These are phyloP conservation scores for Baccha elongata DNA, from an alignment of 2,888 invertebrate species.

Conservation along the genomic window DNA sequence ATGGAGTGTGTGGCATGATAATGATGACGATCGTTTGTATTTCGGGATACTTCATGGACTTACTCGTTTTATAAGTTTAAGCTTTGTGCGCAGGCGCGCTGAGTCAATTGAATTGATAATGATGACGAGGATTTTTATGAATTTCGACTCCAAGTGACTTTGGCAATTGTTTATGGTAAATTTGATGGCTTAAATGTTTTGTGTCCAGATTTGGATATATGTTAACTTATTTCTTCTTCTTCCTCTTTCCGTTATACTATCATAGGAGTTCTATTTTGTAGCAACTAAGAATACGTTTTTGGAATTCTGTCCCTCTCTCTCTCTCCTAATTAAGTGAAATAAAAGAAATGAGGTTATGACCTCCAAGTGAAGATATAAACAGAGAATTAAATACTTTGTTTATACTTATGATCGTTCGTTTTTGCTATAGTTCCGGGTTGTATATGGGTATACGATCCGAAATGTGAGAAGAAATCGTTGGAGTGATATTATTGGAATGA, in stretches of 20 bases:
- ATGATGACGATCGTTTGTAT: constrained; percentile 71
- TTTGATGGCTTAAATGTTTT: constrained; percentile 72
- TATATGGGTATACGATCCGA: constrained; percentile 4
- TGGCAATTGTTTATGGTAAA: constrained; percentile 73
- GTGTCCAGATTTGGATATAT: constrained; percentile 62
- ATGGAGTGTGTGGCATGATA: constrained; percentile 73
- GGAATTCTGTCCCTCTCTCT: constrained; percentile 20
- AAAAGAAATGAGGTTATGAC: constrained; percentile 68
- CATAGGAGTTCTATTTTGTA: background rate
- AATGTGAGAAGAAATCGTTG: background rate
- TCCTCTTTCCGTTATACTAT: background rate
- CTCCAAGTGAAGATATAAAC: constrained; percentile 34
- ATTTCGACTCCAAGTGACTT: constrained; percentile 68
- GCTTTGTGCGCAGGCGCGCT: background rate
- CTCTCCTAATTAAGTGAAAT: constrained; percentile 67
- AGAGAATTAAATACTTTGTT: constrained; percentile 41
- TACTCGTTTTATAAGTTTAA: constrained; percentile 26
- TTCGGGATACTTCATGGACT: constrained; percentile 47
- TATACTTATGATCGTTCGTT: background rate
- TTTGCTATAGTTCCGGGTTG: constrained; percentile 57
- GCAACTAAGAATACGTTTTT: constrained; percentile 22
- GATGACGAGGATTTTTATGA: constrained; percentile 73
- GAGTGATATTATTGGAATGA: constrained; percentile 31
- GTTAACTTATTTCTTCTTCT: constrained; percentile 3
- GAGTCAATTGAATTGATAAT: constrained; percentile 73